phyloP scores from a whole-genome alignment of 2,888 invertebrate genomes.

The Lamellibrachia satsuma region DNA sequence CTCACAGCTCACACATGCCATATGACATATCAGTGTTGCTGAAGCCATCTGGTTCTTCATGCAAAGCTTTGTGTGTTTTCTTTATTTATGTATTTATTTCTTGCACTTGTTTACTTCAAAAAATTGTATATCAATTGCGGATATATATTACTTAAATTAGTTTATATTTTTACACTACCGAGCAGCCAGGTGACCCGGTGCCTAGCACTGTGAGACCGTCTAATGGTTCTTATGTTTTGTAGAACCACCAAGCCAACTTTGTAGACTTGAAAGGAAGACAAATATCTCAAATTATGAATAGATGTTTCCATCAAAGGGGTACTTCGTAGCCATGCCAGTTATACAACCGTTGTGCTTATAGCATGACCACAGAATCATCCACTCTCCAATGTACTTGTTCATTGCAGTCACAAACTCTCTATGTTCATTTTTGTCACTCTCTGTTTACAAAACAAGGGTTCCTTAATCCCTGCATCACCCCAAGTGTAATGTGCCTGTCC shows the following conservation, averaged over 20 bases:
- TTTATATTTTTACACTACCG: constrained; percentile 1
- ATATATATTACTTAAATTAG: background rate
- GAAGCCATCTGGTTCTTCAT: background rate
- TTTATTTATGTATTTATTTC: background rate
- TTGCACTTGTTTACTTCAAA: background rate
- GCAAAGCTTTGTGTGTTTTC: background rate
- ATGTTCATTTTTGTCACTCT: background rate
- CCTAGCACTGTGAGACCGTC: background rate
- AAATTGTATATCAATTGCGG: background rate
- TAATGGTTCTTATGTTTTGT: background rate
- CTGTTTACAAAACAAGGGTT: background rate
- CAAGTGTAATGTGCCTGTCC: background rate
- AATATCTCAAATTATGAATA: background rate
- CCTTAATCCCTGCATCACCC: background rate
- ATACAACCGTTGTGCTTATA: background rate
- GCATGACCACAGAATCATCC: background rate
- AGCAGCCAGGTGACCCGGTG: background rate
- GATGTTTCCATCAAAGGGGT: background rate
- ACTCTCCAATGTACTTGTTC: background rate
- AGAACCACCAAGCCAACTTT: background rate
- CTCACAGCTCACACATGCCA: background rate
- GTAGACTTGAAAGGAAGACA: background rate
- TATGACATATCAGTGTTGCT: constrained; percentile 11
- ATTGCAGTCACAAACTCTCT: no score
- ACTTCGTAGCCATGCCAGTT: background rate